phyloP scores from a whole-genome alignment of 2,113 vertebrate species.

The Dromaius novaehollandiae region DNA sequence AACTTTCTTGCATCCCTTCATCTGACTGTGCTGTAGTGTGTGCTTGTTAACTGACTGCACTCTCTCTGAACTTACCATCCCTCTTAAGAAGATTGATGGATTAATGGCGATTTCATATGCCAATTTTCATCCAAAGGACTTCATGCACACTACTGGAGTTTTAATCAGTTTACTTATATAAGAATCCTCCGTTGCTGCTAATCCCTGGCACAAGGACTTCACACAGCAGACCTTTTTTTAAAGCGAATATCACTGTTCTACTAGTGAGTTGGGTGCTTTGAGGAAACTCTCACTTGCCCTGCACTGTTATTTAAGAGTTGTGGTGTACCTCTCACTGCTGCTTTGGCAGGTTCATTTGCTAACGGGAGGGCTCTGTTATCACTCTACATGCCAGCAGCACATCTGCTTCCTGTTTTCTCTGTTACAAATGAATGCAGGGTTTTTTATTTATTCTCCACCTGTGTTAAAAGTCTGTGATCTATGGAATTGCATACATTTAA shows the following conservation, averaged over 20 bases:
- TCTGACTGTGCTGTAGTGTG: neutral
- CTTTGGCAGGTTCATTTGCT: neutral
- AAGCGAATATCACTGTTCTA: neutral
- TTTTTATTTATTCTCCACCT: neutral
- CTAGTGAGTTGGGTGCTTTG: neutral
- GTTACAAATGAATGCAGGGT: neutral
- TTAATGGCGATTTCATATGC: neutral
- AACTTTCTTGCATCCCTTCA: neutral
- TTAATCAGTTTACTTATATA: neutral
- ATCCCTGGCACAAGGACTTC: neutral
- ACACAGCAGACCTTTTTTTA: neutral
- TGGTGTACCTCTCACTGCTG: neutral
- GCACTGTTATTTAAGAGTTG: neutral
- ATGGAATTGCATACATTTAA: neutral
- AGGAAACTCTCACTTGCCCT: neutral
- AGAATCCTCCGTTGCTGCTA: neutral
- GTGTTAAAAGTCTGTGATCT: neutral
- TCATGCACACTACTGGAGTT: neutral
- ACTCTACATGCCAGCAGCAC: neutral
- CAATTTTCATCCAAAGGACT: neutral
- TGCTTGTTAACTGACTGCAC: neutral
- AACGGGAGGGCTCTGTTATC: neutral
- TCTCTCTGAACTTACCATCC: neutral
- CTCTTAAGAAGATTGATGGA: neutral
- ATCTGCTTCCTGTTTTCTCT: constrained; percentile 60